Conservation (phyloP, 2,113 vertebrate species). For the Lagenorhynchus albirostris region DNA sequence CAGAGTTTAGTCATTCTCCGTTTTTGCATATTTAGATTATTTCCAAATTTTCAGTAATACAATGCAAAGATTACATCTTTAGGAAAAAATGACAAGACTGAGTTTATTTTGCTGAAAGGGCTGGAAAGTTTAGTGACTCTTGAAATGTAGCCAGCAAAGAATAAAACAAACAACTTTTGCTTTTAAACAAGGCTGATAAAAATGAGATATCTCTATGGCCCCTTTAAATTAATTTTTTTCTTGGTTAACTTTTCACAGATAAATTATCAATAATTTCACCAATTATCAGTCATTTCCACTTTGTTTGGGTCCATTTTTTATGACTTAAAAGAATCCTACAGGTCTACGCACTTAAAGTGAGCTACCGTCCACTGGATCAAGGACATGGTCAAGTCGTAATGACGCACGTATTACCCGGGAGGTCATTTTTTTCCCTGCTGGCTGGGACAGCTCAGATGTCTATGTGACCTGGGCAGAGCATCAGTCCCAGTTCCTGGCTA, state of each 20-base stretch:
- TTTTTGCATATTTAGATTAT: neutral
- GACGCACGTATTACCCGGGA: neutral
- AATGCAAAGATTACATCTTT: neutral
- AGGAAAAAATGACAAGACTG: neutral
- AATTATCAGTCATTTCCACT: neutral
- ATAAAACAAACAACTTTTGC: neutral
- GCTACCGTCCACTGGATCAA: neutral
- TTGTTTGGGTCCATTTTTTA: neutral
- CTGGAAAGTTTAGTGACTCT: neutral
- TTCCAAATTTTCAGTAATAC: neutral
- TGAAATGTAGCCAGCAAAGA: neutral
- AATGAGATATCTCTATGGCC: neutral
- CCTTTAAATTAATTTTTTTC: neutral
- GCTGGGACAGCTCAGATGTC: neutral
- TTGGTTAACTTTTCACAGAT: neutral
- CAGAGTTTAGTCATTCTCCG: neutral
- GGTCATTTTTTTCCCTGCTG: neutral
- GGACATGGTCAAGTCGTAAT: neutral
- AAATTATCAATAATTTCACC: neutral
- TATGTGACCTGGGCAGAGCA: constrained; percentile 29
- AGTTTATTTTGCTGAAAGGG: neutral
- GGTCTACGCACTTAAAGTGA: neutral
- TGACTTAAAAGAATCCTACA: neutral
- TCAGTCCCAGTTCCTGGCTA: constrained; percentile 19
- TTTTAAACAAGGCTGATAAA: neutral